A percentile compares a stretch with the other conserved stretches of the same genome.
Conservation (phyloP, 2,888 invertebrate species). For the Catocala nupta region DNA sequence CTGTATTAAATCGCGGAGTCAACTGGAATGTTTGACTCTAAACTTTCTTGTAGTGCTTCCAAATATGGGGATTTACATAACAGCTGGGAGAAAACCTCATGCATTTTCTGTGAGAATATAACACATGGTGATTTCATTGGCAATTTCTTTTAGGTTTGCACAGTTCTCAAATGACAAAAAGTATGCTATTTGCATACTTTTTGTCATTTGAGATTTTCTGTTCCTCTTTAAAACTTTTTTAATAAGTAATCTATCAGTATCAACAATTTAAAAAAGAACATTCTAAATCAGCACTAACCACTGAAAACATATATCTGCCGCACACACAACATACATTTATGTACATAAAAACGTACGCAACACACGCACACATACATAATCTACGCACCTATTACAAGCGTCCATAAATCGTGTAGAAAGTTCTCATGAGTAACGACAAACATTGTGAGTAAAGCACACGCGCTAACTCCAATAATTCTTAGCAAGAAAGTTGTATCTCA, state of each 20-base stretch:
- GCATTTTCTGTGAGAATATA: conserved; percentile 5
- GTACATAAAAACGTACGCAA: no score
- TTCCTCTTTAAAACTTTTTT: no score
- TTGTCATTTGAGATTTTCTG: no score
- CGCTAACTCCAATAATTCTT: conserved; percentile 35
- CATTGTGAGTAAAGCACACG: conserved; percentile 39
- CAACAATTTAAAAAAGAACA: no score
- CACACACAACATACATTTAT: no score
- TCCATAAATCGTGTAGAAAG: conserved; percentile 46
- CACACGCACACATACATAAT: not conserved
- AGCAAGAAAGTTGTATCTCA: conserved; percentile 49
- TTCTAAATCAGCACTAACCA: no score
- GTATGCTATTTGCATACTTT: no score
- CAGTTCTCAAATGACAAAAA: no score
- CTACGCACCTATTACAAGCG: conserved; percentile 30
- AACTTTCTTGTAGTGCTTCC: conserved; percentile 38
- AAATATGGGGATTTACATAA: conserved; percentile 35
- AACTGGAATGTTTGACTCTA: conserved; percentile 27
- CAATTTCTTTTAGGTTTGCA: no score
- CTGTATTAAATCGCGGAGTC: conserved; percentile 42
- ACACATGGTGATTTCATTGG: no score
- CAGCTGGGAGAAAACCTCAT: not conserved
- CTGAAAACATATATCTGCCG: no score
- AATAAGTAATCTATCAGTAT: no score
- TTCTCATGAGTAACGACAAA: conserved; percentile 40